A percentile compares a stretch with the other conserved stretches of the same genome.
These are phyloP conservation scores for Chitala chitala DNA, from an alignment of 2,113 vertebrate species.

Conservation along the genomic window DNA sequence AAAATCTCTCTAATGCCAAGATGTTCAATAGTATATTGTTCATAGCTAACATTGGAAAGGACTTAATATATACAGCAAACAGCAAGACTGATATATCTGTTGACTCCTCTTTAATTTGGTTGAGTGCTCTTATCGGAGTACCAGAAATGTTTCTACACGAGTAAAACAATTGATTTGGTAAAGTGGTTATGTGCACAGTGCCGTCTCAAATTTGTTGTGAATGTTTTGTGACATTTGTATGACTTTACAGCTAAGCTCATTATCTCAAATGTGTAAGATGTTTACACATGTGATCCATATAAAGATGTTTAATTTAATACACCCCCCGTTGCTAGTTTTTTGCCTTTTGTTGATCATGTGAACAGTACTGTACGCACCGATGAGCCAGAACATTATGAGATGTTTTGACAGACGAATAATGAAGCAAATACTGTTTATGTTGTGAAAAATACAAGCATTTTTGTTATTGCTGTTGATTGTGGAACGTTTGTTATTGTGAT, in stretches of 20 bases:
- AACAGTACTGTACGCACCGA: neutral
- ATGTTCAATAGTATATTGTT: neutral
- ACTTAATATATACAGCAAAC: neutral
- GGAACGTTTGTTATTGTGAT: too few relatives aligned
- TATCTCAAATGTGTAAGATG: constrained; percentile 19
- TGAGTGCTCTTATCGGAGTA: neutral
- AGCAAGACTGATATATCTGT: too few relatives aligned
- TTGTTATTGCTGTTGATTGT: too few relatives aligned
- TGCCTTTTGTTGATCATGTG: neutral
- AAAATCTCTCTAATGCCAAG: neutral
- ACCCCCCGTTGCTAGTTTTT: neutral
- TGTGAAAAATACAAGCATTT: too few relatives aligned
- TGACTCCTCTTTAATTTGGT: neutral
- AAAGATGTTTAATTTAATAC: constrained; percentile 46
- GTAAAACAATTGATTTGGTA: neutral
- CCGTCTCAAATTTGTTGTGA: constrained; percentile 29
- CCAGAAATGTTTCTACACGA: neutral
- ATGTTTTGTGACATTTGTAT: constrained; percentile 37
- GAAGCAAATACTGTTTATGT: neutral
- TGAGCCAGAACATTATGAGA: neutral
- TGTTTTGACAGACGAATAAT: neutral
- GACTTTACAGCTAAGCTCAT: neutral
- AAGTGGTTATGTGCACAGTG: neutral
- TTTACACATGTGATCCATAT: constrained; percentile 45
- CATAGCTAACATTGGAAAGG: neutral